A percentile compares a stretch with the other conserved stretches of the same genome.
phyloP scores from a whole-genome alignment of 2,888 invertebrate species.

The Temnothorax unifasciatus region DNA sequence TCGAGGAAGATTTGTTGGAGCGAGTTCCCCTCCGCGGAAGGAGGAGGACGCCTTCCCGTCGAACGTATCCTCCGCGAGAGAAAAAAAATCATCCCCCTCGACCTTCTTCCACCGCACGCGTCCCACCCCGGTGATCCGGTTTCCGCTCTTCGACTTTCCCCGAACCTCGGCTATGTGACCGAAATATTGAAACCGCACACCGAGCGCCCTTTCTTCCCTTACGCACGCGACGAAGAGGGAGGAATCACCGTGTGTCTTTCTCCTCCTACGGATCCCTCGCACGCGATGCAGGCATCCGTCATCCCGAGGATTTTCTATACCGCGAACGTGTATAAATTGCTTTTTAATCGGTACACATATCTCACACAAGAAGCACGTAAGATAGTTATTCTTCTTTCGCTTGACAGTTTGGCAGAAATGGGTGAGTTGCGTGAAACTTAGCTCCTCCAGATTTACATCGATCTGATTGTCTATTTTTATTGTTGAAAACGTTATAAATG shows the following conservation, averaged over 20 bases:
- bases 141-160: slow-evolving; percentile 20
- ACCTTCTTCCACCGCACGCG: neutral
- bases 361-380: slow-evolving; percentile 23
- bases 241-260: slow-evolving; percentile 3
- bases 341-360: slow-evolving; percentile 48
- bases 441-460: neutral
- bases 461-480: neutral
- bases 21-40: neutral
- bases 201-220: slow-evolving; percentile 25
- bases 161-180: slow-evolving; percentile 68
- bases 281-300: slow-evolving; percentile 46
- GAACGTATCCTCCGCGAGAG: slow-evolving; percentile 29
- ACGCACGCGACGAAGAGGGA: neutral
- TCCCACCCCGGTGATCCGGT: slow-evolving; percentile 23
- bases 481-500: neutral
- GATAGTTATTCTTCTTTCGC: slow-evolving; percentile 37
- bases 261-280: neutral
- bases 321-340: slow-evolving; percentile 44
- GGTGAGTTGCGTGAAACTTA: neutral
- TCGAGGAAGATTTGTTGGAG: slow-evolving; percentile 47
- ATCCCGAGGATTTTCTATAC: slow-evolving; percentile 45
- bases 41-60: slow-evolving; percentile 1
- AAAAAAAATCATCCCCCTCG: slow-evolving; percentile 5
- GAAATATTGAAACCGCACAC: slow-evolving; percentile 74
- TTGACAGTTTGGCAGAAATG: slow-evolving; percentile 35